A percentile compares a stretch with the other conserved stretches of the same genome.
These are phyloP conservation scores for Drosophila tripunctata DNA, from an alignment of 2,888 invertebrate species.

Conservation along the genomic window DNA sequence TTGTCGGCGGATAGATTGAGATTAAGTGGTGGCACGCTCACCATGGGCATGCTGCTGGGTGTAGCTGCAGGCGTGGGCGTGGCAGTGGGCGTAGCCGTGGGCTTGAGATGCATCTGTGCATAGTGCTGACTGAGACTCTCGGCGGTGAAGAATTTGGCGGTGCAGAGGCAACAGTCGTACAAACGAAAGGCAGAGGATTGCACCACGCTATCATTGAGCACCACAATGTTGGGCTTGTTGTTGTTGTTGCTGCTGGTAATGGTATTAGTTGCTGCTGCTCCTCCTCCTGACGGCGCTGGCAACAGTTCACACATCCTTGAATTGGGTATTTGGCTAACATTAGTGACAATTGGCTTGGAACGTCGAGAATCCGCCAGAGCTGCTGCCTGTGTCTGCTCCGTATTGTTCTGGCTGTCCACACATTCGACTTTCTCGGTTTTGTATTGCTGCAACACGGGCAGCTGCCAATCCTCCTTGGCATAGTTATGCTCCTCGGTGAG, in stretches of 20 bases:
- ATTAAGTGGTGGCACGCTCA: conserved; percentile 67
- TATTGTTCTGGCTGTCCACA: conserved; percentile 2
- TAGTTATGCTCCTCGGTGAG: conserved; percentile 82
- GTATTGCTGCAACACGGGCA: conserved; percentile 68
- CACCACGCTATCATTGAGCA: conserved; percentile 83
- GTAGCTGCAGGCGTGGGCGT: conserved; percentile 26
- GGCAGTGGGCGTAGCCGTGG: conserved; percentile 5
- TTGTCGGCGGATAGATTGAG: conserved; percentile 21
- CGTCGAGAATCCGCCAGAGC: conserved; percentile 43
- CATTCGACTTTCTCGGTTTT: conserved; percentile 81
- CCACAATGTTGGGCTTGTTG: conserved; percentile 82
- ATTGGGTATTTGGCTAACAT: conserved; percentile 78
- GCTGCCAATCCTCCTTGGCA: conserved; percentile 81
- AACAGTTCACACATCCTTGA: conserved; percentile 60
- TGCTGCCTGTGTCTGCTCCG: not conserved
- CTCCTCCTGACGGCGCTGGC: no score
- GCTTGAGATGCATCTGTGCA: conserved; percentile 39
- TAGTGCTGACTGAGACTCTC: conserved; percentile 80
- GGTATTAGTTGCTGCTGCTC: conserved; percentile 31
- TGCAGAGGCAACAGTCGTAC: conserved; percentile 79
- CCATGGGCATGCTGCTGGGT: conserved; percentile 69
- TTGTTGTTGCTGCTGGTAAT: conserved; percentile 26
- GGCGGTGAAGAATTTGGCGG: conserved; percentile 80
- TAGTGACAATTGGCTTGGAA: conserved; percentile 79
- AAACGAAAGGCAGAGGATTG: conserved; percentile 81